A percentile compares a stretch with the other conserved stretches of the same genome.
Evolutionary conservation across 2,797 vertebrate genomes (phyloP).

Genomic region (Paratrypauchen microcephalus): DNA sequence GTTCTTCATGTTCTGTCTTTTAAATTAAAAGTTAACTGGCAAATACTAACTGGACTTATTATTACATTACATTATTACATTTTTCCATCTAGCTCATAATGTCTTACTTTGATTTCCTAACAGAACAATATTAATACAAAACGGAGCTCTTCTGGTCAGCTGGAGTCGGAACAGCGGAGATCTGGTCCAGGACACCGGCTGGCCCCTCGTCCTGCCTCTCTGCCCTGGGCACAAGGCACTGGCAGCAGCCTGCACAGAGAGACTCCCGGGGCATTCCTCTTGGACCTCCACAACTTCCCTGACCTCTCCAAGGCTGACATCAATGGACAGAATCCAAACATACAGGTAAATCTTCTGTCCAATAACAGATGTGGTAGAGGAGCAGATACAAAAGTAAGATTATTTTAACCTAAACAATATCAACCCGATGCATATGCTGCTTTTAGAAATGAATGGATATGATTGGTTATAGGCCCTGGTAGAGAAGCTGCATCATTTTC

Average conservation of each 20-base stretch:
- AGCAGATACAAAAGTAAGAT: neutral
- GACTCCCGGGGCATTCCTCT: conserved; percentile 86
- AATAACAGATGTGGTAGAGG: neutral
- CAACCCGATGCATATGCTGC: too few relatives aligned
- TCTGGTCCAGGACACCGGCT: conserved; percentile 77
- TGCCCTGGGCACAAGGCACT: conserved; percentile 75
- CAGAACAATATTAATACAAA: conserved; percentile 82
- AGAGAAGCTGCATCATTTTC: too few relatives aligned
- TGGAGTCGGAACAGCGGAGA: conserved; percentile 64
- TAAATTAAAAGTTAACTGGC: neutral
- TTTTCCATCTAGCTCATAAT: neutral
- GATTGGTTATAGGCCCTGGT: too few relatives aligned
- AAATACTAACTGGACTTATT: too few relatives aligned
- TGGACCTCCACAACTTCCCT: conserved; percentile 95
- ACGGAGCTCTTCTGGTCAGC: conserved; percentile 66
- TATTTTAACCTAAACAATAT: neutral
- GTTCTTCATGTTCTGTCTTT: neutral
- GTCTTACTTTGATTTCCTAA: conserved; percentile 20
- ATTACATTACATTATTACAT: too few relatives aligned
- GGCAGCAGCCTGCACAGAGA: conserved; percentile 85
- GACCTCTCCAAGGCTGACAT: conserved; percentile 96
- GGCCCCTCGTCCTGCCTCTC: conserved; percentile 76
- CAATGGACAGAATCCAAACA: conserved; percentile 96
- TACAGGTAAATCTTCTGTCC: conserved; percentile 81
- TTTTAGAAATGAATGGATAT: too few relatives aligned